Evolutionary conservation across 2,888 invertebrate genomes (phyloP).

Genomic region (Tolmerus cingulatus): DNA sequence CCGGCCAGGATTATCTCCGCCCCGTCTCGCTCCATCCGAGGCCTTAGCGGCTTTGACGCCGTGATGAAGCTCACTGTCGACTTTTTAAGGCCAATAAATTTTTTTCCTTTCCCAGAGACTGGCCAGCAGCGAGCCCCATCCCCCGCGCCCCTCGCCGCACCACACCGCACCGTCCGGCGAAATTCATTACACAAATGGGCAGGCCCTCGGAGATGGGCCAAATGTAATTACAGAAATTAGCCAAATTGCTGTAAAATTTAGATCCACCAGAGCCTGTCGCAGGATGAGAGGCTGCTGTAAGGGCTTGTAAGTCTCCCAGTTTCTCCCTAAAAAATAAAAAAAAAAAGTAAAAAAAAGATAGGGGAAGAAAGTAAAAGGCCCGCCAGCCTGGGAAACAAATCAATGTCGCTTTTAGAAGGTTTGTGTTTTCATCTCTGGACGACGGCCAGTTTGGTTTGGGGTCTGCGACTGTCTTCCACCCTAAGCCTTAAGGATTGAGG

Average conservation of each 20-base stretch:
- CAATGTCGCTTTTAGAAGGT: background rate
- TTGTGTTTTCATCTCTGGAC: background rate
- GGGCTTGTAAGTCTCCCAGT: background rate
- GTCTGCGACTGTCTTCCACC: background rate
- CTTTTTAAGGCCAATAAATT: constrained; percentile 35
- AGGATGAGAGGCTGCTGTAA: background rate
- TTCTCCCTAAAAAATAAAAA: background rate
- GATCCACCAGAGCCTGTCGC: background rate
- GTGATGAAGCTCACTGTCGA: constrained; percentile 11
- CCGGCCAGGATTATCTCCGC: background rate
- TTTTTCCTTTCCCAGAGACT: background rate
- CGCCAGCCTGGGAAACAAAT: background rate
- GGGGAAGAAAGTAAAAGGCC: background rate
- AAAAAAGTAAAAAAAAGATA: background rate
- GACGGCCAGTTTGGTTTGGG: background rate
- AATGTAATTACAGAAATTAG: constrained; percentile 33
- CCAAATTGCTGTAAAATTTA: constrained; percentile 27
- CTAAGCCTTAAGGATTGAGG: background rate
- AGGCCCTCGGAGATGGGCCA: constrained; percentile 8
- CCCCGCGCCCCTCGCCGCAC: background rate
- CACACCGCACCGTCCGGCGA: background rate
- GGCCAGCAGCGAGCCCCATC: background rate
- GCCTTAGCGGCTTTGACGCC: background rate
- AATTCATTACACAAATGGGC: constrained; percentile 31
- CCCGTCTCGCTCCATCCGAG: background rate